phyloP scores from a whole-genome alignment of 2,113 vertebrate genomes.

The Paratilapia polleni region DNA sequence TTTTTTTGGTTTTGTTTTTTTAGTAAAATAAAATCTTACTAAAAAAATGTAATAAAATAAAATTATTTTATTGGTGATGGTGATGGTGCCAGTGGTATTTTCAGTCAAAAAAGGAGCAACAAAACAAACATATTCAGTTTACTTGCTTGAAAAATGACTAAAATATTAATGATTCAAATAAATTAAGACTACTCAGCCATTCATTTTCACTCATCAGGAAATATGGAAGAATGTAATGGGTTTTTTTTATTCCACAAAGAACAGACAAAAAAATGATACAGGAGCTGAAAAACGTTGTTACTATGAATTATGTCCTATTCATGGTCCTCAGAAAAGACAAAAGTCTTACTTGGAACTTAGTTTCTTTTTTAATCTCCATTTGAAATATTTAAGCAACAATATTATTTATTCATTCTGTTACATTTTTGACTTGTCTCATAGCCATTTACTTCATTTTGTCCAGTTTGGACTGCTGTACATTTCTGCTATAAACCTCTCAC shows the following conservation, averaged over 20 bases:
- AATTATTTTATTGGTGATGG: no score
- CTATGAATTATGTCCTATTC: background rate
- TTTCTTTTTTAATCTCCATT: background rate
- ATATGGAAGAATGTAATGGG: background rate
- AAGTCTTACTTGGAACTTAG: background rate
- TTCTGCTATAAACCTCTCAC: background rate
- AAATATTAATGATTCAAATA: background rate
- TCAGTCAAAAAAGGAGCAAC: background rate
- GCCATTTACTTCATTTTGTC: background rate
- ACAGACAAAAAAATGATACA: background rate
- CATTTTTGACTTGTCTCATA: background rate
- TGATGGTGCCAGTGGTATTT: background rate
- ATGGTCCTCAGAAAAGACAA: background rate
- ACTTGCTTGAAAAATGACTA: fast-evolving
- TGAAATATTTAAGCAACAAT: background rate
- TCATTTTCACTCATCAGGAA: background rate
- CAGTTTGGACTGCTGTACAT: background rate
- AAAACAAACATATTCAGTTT: background rate
- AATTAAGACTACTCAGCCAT: background rate
- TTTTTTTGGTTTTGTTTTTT: no score
- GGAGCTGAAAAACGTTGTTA: background rate
- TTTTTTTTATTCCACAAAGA: background rate
- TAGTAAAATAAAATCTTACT: no score
- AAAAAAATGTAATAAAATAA: no score
- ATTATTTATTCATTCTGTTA: background rate